Evolutionary conservation across 2,888 invertebrate genomes (phyloP).

Genomic region (Plagodis dolabraria): DNA sequence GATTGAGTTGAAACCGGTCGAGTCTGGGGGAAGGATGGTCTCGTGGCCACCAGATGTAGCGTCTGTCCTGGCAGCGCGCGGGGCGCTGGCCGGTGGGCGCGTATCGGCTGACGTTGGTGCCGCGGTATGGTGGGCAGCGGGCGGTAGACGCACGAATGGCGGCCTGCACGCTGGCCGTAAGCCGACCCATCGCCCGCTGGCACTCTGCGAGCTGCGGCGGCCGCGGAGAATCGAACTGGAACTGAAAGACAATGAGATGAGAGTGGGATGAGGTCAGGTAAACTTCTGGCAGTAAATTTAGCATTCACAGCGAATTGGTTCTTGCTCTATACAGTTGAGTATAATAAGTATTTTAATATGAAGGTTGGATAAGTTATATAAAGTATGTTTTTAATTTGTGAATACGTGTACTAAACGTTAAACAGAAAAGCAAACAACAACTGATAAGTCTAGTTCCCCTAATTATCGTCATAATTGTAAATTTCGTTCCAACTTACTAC

Average conservation of each 20-base stretch:
- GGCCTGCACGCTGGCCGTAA: slow-evolving; percentile 72
- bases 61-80: slow-evolving; percentile 61
- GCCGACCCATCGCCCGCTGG: slow-evolving; percentile 68
- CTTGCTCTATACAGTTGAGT: no score
- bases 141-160: slow-evolving; percentile 67
- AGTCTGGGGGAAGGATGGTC: slow-evolving; percentile 63
- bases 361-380: no score
- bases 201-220: slow-evolving; percentile 65
- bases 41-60: slow-evolving; percentile 71
- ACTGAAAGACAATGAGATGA: slow-evolving; percentile 44
- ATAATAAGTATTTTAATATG: no score
- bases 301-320: no score
- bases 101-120: slow-evolving; percentile 73
- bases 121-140: slow-evolving; percentile 71
- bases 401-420: no score
- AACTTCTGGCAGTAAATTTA: no score
- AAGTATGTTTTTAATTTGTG: no score
- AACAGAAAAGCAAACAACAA: no score
- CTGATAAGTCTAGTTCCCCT: no score
- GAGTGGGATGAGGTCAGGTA: no score
- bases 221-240: slow-evolving; percentile 74
- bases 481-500: no score
- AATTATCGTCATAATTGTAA: no score
- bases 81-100: slow-evolving; percentile 72
- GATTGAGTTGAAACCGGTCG: slow-evolving; percentile 58